Percentiles rank a stretch among this genome's conserved stretches.
Evolutionary conservation across 2,113 vertebrate species (phyloP).

Genomic region (Paracanthobrama guichenoti): DNA sequence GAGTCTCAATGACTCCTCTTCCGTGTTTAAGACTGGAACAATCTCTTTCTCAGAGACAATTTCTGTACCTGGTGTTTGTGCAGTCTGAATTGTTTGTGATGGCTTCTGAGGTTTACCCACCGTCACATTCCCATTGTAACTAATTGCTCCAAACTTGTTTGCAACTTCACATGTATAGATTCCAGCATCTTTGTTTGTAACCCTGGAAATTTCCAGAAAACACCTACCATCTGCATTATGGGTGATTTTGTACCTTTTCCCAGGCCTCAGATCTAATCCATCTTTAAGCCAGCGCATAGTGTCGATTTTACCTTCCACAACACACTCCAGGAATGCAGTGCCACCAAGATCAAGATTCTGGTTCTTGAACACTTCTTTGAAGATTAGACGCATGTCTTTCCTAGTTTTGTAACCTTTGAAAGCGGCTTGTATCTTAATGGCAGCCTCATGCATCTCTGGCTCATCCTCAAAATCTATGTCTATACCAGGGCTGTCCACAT

Average conservation of each 20-base stretch:
- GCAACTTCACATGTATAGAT: conserved; percentile 86
- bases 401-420: conserved; percentile 92
- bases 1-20: conserved; percentile 68
- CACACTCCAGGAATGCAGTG: conserved; percentile 79
- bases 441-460: conserved; percentile 80
- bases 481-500: conserved; percentile 54
- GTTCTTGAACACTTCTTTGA: conserved; percentile 84
- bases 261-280: conserved; percentile 72
- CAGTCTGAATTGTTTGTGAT: neutral
- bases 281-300: conserved; percentile 84
- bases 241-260: conserved; percentile 77
- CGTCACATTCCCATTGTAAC: conserved; percentile 83
- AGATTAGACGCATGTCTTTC: conserved; percentile 85
- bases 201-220: conserved; percentile 79
- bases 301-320: conserved; percentile 80
- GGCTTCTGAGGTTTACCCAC: conserved; percentile 64
- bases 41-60: conserved; percentile 54
- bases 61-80: conserved; percentile 7
- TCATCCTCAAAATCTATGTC: conserved; percentile 66
- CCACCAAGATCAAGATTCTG: conserved; percentile 77
- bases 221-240: conserved; percentile 80
- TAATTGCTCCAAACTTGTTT: conserved; percentile 82
- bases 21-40: conserved; percentile 69
- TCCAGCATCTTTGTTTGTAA: conserved; percentile 79
- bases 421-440: conserved; percentile 90